Percentiles rank a stretch among this genome's conserved stretches.
These are phyloP conservation scores for Centropyge bicolor DNA, from an alignment of 2,797 vertebrate genomes.

Conservation along the genomic window DNA sequence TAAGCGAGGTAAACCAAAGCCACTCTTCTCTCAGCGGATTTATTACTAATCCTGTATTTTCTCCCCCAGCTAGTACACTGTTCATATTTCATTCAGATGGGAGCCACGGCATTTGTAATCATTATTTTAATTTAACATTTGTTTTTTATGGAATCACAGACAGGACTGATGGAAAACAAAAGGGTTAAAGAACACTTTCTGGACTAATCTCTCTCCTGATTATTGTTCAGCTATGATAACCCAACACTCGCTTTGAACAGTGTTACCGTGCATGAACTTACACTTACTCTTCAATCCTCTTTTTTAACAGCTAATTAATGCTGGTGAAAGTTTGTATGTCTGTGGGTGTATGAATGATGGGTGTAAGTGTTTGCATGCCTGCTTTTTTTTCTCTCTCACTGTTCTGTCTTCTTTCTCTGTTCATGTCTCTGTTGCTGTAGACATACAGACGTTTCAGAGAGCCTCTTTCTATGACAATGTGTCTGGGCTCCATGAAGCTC, in stretches of 20 bases:
- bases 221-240: conserved; percentile 29
- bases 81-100: conserved; percentile 9
- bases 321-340: conserved; percentile 8
- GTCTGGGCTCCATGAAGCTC: conserved; percentile 95
- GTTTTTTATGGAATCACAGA: conserved; percentile 11
- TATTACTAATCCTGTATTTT: conserved; percentile 10
- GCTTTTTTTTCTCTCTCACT: conserved; percentile 56
- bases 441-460: conserved; percentile 99
- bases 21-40: conserved; percentile 5
- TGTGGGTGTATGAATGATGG: conserved; percentile 18
- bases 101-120: background rate
- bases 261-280: conserved; percentile 35
- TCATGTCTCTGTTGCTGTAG: conserved; percentile 83
- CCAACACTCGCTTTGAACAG: conserved; percentile 2
- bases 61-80: background rate
- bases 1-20: conserved; percentile 14
- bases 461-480: conserved; percentile 98
- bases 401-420: conserved; percentile 66
- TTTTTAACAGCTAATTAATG: conserved; percentile 36
- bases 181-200: conserved; percentile 18
- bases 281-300: conserved; percentile 31
- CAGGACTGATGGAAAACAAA: background rate
- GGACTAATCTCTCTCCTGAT: conserved; percentile 24
- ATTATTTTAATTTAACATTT: conserved; percentile 32
- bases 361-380: conserved; percentile 23